Evolutionary conservation across 2,113 vertebrate genomes (phyloP).

Genomic region (Ibidorhyncha struthersii): DNA sequence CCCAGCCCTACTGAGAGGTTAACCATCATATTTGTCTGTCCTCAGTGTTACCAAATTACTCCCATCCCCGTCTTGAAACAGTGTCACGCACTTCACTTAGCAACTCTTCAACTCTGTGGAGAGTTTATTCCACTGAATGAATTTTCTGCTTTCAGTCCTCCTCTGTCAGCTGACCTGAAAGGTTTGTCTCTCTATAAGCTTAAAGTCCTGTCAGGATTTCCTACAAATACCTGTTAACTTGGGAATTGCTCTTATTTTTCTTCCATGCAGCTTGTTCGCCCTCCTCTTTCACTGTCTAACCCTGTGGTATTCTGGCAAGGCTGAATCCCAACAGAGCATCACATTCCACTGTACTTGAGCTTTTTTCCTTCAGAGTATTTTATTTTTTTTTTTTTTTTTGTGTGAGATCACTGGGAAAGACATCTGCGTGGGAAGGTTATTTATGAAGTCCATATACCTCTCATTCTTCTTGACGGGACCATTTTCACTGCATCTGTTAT

Average conservation of each 20-base stretch:
- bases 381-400: neutral
- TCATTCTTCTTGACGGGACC: neutral
- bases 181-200: neutral
- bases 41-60: neutral
- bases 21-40: neutral
- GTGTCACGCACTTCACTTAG: neutral
- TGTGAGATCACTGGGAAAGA: neutral
- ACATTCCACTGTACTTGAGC: neutral
- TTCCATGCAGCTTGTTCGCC: neutral
- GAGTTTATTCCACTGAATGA: neutral
- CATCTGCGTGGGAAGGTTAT: neutral
- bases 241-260: neutral
- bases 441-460: neutral
- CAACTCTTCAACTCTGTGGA: neutral
- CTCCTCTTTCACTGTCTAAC: neutral
- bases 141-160: neutral
- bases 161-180: neutral
- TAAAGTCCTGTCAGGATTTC: neutral
- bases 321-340: neutral
- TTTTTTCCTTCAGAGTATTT: neutral
- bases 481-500: accelerated
- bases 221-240: neutral
- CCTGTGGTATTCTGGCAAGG: neutral
- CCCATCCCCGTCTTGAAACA: neutral
- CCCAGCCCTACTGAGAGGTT: neutral